phyloP scores from a whole-genome alignment of 2,888 invertebrate genomes.

The Platycnemis pennipes region DNA sequence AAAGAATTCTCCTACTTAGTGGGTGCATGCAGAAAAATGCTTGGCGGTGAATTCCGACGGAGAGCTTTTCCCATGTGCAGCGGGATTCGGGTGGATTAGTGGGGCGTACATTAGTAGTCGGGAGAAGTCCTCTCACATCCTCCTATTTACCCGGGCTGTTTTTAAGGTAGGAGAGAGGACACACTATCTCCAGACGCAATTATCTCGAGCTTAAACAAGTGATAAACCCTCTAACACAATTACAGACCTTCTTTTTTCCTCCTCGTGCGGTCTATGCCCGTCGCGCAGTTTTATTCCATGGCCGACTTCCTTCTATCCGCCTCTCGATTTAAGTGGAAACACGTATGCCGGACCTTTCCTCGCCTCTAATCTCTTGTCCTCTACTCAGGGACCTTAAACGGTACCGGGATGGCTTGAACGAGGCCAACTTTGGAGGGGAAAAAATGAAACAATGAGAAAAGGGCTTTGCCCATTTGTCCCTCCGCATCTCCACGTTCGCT shows the following conservation, averaged over 20 bases:
- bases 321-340: constrained; percentile 21
- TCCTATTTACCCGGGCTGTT: background rate
- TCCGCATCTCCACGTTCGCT: background rate
- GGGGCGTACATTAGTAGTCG: background rate
- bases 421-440: background rate
- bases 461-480: background rate
- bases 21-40: background rate
- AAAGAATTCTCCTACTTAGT: background rate
- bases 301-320: background rate
- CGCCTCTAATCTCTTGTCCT: constrained; percentile 10
- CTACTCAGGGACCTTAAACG: background rate
- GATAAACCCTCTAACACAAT: constrained; percentile 22
- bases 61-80: background rate
- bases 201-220: constrained; percentile 36
- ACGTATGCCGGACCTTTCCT: constrained; percentile 22
- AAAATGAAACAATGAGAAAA: background rate
- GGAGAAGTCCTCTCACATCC: background rate
- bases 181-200: constrained; percentile 21
- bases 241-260: background rate
- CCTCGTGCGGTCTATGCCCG: background rate
- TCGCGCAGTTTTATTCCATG: constrained; percentile 16
- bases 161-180: background rate
- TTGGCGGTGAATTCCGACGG: background rate
- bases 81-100: background rate
- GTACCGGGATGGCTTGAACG: background rate